These are phyloP conservation scores for Hydropotes inermis DNA, from an alignment of 2,113 vertebrate genomes.

Conservation along the genomic window DNA sequence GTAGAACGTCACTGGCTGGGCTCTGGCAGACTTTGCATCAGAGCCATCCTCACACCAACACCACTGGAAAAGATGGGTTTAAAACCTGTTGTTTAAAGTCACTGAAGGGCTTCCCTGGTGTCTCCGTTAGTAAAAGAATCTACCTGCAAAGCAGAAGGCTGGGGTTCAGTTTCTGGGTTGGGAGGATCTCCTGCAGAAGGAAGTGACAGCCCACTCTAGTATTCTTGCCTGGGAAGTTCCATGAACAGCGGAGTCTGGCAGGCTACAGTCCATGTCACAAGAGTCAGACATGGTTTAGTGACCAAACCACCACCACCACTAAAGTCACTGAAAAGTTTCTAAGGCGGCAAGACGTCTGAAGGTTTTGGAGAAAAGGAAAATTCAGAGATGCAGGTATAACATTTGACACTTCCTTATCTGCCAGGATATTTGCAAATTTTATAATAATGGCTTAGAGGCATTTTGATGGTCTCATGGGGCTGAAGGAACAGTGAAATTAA, in stretches of 20 bases:
- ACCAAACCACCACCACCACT: neutral
- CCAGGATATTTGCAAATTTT: neutral
- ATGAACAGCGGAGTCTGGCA: accelerated
- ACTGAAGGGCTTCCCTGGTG: neutral
- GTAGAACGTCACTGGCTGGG: neutral
- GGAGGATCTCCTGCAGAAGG: neutral
- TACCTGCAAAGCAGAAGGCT: neutral
- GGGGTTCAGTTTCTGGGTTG: neutral
- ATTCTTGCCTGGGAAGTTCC: neutral
- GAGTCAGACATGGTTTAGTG: accelerated
- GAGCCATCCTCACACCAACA: neutral
- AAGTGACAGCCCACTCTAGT: neutral
- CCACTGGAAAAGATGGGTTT: neutral
- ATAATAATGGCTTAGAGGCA: neutral
- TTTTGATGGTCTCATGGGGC: neutral
- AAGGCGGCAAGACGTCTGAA: neutral
- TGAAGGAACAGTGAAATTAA: neutral
- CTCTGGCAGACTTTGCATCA: neutral
- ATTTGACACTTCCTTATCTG: neutral
- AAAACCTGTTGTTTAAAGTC: neutral
- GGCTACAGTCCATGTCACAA: neutral
- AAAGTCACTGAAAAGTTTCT: neutral
- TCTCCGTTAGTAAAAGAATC: neutral
- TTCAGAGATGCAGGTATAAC: neutral
- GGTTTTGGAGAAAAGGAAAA: neutral